Percentiles rank a stretch among this genome's conserved stretches.
phyloP scores from a whole-genome alignment of 2,113 vertebrate genomes.

The Cephalophus harveyi region DNA sequence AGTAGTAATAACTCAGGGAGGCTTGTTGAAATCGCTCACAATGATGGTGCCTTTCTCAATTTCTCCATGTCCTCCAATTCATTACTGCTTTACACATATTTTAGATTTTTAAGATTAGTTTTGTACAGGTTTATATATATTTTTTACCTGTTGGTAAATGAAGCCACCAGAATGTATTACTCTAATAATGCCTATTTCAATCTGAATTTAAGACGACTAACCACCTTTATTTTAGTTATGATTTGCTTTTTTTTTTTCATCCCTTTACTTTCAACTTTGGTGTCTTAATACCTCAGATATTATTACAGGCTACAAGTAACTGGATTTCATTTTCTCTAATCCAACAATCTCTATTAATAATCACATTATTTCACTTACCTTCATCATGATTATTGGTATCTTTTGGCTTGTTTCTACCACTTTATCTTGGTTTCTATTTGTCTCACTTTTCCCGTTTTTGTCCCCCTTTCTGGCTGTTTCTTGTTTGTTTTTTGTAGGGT shows the following conservation, averaged over 20 bases:
- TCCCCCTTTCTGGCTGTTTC: not conserved
- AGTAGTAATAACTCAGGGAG: not conserved
- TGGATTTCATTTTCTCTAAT: not conserved
- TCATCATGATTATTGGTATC: not conserved
- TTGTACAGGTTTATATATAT: not conserved
- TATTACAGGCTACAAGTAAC: not conserved
- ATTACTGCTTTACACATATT: not conserved
- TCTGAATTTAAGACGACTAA: not conserved
- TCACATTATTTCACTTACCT: not conserved
- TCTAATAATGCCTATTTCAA: not conserved
- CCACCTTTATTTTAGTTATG: not conserved
- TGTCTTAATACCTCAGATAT: not conserved
- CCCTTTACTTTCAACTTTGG: not conserved
- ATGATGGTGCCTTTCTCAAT: not conserved
- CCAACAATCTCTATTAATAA: not conserved
- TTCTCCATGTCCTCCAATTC: not conserved
- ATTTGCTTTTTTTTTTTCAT: not conserved
- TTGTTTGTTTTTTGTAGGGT: not conserved
- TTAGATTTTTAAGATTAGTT: conserved; percentile 11
- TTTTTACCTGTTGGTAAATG: not conserved
- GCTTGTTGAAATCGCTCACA: not conserved
- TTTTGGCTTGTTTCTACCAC: not conserved
- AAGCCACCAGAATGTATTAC: not conserved
- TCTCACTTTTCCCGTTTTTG: not conserved
- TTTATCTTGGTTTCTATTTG: not conserved